Base-by-base conservation (phyloP, 2,113 vertebrate genomes). In the Apeltes quadracus region DNA sequence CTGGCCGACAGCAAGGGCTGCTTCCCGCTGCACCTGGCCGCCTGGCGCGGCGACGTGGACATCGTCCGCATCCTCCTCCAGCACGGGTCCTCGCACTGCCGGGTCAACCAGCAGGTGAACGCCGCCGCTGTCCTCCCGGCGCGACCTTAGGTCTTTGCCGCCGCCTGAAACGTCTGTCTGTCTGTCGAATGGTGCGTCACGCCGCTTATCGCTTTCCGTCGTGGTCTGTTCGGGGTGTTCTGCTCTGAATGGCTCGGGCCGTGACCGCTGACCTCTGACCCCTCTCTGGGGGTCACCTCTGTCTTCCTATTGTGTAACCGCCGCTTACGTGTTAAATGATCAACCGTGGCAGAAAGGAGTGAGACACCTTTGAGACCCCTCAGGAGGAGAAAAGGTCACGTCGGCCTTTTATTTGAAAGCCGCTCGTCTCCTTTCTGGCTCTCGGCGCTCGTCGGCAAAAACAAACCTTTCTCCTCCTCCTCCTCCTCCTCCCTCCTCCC, bases 61-160 rank as follows among this genome's bases (percentile, higher is more conserved):
- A 99, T 99, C 53, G 97, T 99, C 76, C 97, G 96, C 74, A 97
- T 98, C 90, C 96, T 99, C 68, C 95, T 99, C 79, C 96, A 94
- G 81, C 97, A 98, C 0, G 95, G 96, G 14, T 95, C 95, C 25
- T 97, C 97, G 13, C 96, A 95, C 91, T 96, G 96, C 89, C 94
- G 95, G 78, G 96, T 98, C 89, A 98, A 99, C 88, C 96, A 98
- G 78, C 97, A 98, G 96, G 97, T 98, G 87, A 62, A 56, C 32
- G 0, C 25, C 8, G 4, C 3, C 18, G n/a, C n/a, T n/a, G n/a
- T n/a, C n/a, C n/a, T n/a, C n/a, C n/a, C n/a, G n/a, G n/a, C n/a
- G n/a, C n/a, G n/a, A n/a, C n/a, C n/a, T n/a, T n/a, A n/a, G n/a
- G n/a, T n/a, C n/a, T n/a, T n/a, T n/a, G n/a, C 2, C 29, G 29